A percentile compares a stretch with the other conserved stretches of the same genome.
These are phyloP conservation scores for Spinibarbus caldwelli DNA, from an alignment of 2,797 vertebrate genomes.

Conservation along the genomic window DNA sequence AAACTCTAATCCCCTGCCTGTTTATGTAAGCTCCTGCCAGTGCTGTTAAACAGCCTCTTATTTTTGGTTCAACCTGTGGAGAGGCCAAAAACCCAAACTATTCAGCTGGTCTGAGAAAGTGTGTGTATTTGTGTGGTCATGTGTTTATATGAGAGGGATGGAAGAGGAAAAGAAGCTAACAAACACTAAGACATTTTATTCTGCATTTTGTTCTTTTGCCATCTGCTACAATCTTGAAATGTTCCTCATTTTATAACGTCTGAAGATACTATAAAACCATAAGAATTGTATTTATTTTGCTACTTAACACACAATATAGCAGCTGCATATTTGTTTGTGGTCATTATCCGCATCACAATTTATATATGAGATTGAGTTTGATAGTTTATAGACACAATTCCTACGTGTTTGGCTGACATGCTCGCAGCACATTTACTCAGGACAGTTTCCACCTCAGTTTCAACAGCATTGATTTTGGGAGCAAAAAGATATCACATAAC, in stretches of 20 bases:
- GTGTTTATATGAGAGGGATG: constrained; percentile 30
- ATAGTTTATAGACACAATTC: constrained; percentile 56
- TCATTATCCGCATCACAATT: constrained; percentile 41
- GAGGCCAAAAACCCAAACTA: constrained; percentile 55
- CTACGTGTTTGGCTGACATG: constrained; percentile 61
- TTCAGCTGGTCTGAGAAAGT: constrained; percentile 36
- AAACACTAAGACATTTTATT: constrained; percentile 11
- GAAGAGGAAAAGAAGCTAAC: constrained; percentile 30
- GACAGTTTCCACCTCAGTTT: constrained; percentile 68
- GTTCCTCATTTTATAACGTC: not conserved
- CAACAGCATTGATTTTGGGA: constrained; percentile 66
- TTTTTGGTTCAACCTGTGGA: constrained; percentile 56
- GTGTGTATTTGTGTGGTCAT: constrained; percentile 21
- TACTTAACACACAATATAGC: not conserved
- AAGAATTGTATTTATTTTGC: not conserved
- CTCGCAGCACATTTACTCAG: constrained; percentile 68
- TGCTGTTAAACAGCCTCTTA: constrained; percentile 61
- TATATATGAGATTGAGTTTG: constrained; percentile 1
- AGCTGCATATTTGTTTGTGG: not conserved
- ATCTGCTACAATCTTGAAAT: not conserved
- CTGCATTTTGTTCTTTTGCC: not conserved
- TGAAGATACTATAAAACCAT: not conserved
- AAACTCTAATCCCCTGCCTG: constrained; percentile 52
- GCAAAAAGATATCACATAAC: constrained; percentile 69
- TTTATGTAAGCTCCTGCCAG: constrained; percentile 59